Percentiles rank a stretch among this genome's conserved stretches.
These are phyloP conservation scores for Aradophagus sp. DNA, from an alignment of 1,140 invertebrate genomes.

Conservation along the genomic window DNA sequence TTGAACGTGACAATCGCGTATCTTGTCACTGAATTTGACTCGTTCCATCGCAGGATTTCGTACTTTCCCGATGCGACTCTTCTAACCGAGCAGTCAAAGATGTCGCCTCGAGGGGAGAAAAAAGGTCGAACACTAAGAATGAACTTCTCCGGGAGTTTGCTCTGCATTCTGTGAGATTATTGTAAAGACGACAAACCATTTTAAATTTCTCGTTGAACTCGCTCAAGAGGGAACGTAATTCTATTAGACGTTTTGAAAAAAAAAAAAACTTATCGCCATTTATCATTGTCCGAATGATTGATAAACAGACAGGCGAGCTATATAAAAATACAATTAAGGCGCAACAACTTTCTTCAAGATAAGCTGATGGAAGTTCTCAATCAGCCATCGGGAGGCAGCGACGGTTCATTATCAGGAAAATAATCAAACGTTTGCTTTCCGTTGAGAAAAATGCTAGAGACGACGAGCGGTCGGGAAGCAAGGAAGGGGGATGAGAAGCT, in stretches of 20 bases:
- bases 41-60: background rate
- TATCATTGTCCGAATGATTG: conserved; percentile 42
- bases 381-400: conserved; percentile 15
- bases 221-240: conserved; percentile 20
- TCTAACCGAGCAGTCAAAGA: conserved; percentile 15
- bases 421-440: conserved; percentile 18
- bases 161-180: conserved; percentile 6
- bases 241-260: conserved; percentile 21
- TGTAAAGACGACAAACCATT: conserved; percentile 22
- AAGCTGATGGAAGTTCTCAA: conserved; percentile 17
- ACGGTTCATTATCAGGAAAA: conserved; percentile 7
- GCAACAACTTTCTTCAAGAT: conserved; percentile 14
- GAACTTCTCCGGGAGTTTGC: conserved; percentile 16
- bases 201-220: conserved; percentile 18
- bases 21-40: background rate
- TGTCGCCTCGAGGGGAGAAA: too few species aligned
- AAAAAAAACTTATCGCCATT: conserved; percentile 35
- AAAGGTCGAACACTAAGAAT: conserved; percentile 15
- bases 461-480: too few species aligned
- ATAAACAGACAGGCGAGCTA: conserved; percentile 24
- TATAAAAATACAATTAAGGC: conserved; percentile 36
- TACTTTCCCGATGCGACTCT: conserved; percentile 7
- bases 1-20: too few species aligned
- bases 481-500: too few species aligned
- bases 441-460: too few species aligned